A percentile compares a stretch with the other conserved stretches of the same genome.
Conservation (phyloP, 2,797 vertebrate genomes). For the Onychomys arenicola region DNA sequence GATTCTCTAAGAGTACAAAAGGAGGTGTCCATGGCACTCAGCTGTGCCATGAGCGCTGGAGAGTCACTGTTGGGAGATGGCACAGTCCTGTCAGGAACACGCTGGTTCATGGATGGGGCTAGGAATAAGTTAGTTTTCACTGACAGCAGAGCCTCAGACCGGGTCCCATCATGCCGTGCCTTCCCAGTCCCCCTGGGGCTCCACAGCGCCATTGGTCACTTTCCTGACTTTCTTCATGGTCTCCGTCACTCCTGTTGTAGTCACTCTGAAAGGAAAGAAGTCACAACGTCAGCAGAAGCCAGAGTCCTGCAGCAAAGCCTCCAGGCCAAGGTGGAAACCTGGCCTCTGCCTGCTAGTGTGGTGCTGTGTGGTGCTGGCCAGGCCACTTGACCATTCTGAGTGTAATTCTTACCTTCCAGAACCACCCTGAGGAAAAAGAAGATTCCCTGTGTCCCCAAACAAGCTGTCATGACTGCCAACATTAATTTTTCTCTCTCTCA, state of each 20-base stretch:
- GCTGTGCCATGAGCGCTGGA: slow-evolving; percentile 66
- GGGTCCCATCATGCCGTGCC: slow-evolving; percentile 79
- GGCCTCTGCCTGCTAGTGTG: not conserved
- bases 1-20: slow-evolving; percentile 72
- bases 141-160: slow-evolving; percentile 67
- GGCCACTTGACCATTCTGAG: not conserved
- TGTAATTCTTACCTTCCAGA: not conserved
- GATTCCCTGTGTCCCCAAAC: not conserved
- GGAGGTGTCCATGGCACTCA: slow-evolving; percentile 70
- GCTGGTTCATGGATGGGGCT: slow-evolving; percentile 76
- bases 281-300: rapidly evolving
- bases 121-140: slow-evolving; percentile 82
- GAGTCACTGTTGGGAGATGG: slow-evolving; percentile 76
- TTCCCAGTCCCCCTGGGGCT: slow-evolving; percentile 86
- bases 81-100: slow-evolving; percentile 19
- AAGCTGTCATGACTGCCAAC: not conserved
- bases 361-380: not conserved
- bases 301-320: too few species aligned
- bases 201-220: slow-evolving; percentile 87
- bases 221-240: slow-evolving; percentile 91
- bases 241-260: slow-evolving; percentile 88
- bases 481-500: not conserved
- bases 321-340: not conserved
- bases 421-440: not conserved
- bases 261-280: slow-evolving; percentile 82